Evolutionary conservation across 2,113 vertebrate genomes (phyloP), one percentile per base, ranked within the genome.

Genomic region (Symphodus melops): DNA sequence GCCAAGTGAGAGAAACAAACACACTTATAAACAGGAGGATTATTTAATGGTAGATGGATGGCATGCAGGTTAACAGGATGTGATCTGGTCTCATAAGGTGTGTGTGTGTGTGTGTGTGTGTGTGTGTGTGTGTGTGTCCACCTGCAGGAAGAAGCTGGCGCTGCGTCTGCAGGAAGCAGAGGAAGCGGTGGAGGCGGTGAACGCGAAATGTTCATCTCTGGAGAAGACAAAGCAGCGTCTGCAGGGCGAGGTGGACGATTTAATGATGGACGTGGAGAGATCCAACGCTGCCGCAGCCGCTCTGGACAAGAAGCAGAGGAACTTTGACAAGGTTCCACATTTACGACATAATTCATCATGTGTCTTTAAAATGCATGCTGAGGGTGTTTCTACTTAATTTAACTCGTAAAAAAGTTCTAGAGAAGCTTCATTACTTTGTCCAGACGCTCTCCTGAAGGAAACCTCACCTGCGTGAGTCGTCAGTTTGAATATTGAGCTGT

Each of bases 181-280:
- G 23, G 90, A 91, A 41, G 86, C 84, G 37, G 81, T 89, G 5
- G 90, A 91, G 63, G 89, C 85, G 0, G 79, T 79, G 42, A 92
- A 91, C 33, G 84, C 90, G 33, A 92, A 92, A 74, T 91, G 90
- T 16, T 87, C 89, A 62, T 92, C 91, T 0, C 72, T 92, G 79
- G 91, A 92, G 79, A 92, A 92, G 86, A 92, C 88, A 0, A 92
- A 92, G 28, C 91, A 92, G 6, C 70, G 91, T 16, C 76, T 93
- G 11, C 91, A 92, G 12, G 79, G 65, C 9, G 89, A 89, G 76
- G 82, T 87, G 78, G 89, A 90, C 37, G 86, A 87, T 39, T 75
- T 87, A 8, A 87, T 89, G 86, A 74, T 87, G 9, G 87, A 91
- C 3, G 76, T 86, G 41, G 77, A 86, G 25, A 25, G 77, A 14